Evolutionary conservation across 2,888 invertebrate species (phyloP).

Genomic region (Tetranychus truncatus): DNA sequence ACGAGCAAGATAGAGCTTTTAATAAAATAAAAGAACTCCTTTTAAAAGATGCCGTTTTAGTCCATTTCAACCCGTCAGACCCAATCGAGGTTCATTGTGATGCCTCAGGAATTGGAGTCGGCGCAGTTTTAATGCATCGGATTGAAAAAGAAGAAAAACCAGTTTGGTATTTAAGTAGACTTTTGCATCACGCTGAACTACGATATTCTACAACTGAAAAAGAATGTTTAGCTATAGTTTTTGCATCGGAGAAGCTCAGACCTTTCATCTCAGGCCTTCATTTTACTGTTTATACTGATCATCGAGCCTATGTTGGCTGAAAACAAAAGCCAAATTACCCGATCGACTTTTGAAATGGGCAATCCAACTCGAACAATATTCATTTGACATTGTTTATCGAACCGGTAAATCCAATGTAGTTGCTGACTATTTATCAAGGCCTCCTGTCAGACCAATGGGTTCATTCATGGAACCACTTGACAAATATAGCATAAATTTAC

Average conservation of each 20-base stretch:
- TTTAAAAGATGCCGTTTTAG: too few species aligned
- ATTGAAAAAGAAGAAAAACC: too few species aligned
- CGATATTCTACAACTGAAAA: conserved; percentile 25
- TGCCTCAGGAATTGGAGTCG: not conserved
- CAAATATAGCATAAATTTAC: too few species aligned
- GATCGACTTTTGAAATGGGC: not conserved
- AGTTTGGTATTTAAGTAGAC: too few species aligned
- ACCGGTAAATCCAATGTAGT: not conserved
- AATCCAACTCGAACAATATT: not conserved
- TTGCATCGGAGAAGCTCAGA: conserved; percentile 16
- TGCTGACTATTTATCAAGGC: not conserved
- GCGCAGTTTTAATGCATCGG: not conserved
- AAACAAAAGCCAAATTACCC: not conserved
- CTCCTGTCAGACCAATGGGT: not conserved
- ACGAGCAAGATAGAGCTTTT: not conserved
- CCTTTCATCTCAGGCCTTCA: not conserved
- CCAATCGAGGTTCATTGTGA: too few species aligned
- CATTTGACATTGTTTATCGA: not conserved
- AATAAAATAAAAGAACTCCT: too few species aligned
- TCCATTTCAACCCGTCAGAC: too few species aligned
- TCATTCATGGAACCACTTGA: too few species aligned
- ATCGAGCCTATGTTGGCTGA: not conserved
- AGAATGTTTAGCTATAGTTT: conserved; percentile 25
- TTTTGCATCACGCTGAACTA: too few species aligned
- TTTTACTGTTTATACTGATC: not conserved